Conservation (phyloP, 2,797 vertebrate species). For the Schizopygopsis malacanthus region DNA sequence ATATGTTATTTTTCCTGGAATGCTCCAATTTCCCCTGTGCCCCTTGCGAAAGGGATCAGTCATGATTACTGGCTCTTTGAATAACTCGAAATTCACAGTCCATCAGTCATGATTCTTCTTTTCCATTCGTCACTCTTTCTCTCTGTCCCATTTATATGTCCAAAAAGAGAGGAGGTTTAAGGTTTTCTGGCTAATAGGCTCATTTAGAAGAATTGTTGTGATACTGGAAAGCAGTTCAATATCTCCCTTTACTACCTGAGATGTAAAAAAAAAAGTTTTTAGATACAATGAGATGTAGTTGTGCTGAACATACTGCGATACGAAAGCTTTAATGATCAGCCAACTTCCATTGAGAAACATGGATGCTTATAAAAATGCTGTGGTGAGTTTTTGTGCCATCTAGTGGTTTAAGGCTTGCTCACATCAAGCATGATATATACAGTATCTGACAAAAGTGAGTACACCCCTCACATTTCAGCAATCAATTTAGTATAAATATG, state of each 20-base stretch:
- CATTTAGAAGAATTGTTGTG: slow-evolving; percentile 41
- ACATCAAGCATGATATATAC: not conserved
- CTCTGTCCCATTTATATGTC: slow-evolving; percentile 13
- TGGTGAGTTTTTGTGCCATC: not conserved
- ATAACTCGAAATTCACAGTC: slow-evolving; percentile 61
- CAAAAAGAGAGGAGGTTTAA: slow-evolving; percentile 36
- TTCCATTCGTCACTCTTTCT: slow-evolving; percentile 50
- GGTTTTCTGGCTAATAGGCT: slow-evolving; percentile 35
- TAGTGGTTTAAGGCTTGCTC: slow-evolving; percentile 8
- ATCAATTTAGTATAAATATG: too few species aligned
- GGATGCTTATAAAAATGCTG: not conserved
- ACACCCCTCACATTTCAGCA: too few species aligned
- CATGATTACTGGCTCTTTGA: slow-evolving; percentile 82
- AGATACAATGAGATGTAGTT: not conserved
- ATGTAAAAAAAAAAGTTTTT: not conserved
- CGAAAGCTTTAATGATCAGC: not conserved
- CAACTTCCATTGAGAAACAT: not conserved
- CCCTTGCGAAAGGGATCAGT: slow-evolving; percentile 70
- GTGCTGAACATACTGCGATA: not conserved
- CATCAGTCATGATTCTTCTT: slow-evolving; percentile 49
- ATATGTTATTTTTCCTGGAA: slow-evolving; percentile 29
- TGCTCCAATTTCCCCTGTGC: slow-evolving; percentile 51
- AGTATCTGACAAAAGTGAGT: too few species aligned
- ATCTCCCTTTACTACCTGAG: not conserved
- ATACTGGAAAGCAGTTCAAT: not conserved